Conservation (phyloP, 1,140 invertebrate genomes). For the Panagrolaimus sp. region DNA sequence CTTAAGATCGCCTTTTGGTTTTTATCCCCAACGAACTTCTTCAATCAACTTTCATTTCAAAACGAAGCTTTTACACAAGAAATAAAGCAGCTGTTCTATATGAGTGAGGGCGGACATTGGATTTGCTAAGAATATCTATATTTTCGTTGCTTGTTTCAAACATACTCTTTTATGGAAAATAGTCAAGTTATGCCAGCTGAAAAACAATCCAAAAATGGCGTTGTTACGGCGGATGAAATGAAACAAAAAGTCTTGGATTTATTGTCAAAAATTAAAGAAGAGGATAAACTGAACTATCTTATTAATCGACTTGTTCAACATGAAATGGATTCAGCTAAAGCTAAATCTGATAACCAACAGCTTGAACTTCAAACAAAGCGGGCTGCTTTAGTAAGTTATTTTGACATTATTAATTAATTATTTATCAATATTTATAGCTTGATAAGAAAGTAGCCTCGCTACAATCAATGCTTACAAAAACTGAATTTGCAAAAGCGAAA, state of each 20-base stretch:
- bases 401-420: conserved; percentile 7
- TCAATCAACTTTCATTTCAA: too few species aligned
- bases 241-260: conserved; percentile 25
- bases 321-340: conserved; percentile 23
- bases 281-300: conserved; percentile 31
- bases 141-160: too few species aligned
- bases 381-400: conserved; percentile 15
- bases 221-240: background rate
- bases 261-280: conserved; percentile 18
- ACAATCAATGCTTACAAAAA: conserved; percentile 38
- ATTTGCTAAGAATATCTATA: too few species aligned
- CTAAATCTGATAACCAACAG: conserved; percentile 16
- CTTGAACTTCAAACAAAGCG: conserved; percentile 21
- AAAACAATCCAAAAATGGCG: background rate
- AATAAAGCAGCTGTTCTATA: too few species aligned
- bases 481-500: conserved; percentile 42
- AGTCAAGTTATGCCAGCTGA: background rate
- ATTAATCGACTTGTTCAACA: conserved; percentile 29
- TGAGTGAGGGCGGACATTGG: too few species aligned
- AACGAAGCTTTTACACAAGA: too few species aligned
- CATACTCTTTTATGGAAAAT: too few species aligned
- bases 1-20: too few species aligned
- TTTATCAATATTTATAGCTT: conserved; percentile 22
- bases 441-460: conserved; percentile 35
- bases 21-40: too few species aligned